phyloP scores from a whole-genome alignment of 2,888 invertebrate genomes.

The Drosophila buzzatii region DNA sequence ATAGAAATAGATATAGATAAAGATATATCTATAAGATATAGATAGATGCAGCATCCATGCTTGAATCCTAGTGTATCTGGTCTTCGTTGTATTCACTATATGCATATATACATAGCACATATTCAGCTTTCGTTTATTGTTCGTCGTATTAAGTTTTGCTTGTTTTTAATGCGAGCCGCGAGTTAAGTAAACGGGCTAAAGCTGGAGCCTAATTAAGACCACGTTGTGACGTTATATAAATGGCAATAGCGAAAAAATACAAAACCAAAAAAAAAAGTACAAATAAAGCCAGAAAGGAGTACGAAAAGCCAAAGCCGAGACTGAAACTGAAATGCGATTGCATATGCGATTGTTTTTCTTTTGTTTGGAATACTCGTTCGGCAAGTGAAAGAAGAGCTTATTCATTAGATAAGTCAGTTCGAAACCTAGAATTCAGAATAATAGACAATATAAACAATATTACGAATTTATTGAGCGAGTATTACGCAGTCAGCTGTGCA shows the following conservation, averaged over 20 bases:
- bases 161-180: conserved; percentile 28
- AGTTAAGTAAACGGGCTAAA: conserved; percentile 48
- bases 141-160: conserved; percentile 29
- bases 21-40: too few relatives aligned
- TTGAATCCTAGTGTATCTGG: not conserved
- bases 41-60: not conserved
- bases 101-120: not conserved
- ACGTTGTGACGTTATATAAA: conserved; percentile 55
- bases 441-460: not conserved
- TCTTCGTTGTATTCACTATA: not conserved
- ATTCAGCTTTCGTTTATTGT: conserved; percentile 38
- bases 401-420: not conserved
- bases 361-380: not conserved
- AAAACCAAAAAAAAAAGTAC: conserved; percentile 9
- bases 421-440: not conserved
- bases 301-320: conserved; percentile 17
- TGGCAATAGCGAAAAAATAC: conserved; percentile 31
- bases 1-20: too few relatives aligned
- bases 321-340: conserved; percentile 29
- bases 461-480: not conserved
- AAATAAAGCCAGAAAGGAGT: conserved; percentile 26
- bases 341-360: conserved; percentile 41
- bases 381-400: not conserved
- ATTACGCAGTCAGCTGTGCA: not conserved
- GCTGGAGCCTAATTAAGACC: conserved; percentile 72